phyloP scores from a whole-genome alignment of 2,113 vertebrate species.

The Agapornis roseicollis region DNA sequence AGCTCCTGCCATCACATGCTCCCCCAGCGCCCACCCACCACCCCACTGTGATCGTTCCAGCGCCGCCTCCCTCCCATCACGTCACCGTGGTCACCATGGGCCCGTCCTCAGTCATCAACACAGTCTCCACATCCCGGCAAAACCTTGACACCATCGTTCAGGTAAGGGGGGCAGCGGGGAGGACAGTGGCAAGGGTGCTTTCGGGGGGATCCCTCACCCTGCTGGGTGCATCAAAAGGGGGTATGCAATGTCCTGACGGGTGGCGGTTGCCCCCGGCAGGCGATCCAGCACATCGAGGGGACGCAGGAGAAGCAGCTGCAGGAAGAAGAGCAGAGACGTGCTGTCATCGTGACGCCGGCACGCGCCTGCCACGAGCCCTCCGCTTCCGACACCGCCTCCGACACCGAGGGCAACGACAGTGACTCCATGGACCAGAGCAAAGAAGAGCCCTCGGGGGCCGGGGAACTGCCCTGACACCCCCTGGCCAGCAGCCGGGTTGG shows the following conservation, averaged over 20 bases:
- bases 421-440: constrained; percentile 81
- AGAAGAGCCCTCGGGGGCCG: constrained; percentile 73
- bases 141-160: constrained; percentile 99
- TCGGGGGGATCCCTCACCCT: rapidly evolving
- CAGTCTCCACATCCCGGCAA: constrained; percentile 93
- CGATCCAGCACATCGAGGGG: constrained; percentile 98
- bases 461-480: constrained; percentile 85
- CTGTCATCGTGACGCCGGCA: constrained; percentile 87
- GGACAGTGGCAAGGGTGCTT: rapidly evolving
- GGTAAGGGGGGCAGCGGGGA: constrained; percentile 57
- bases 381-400: constrained; percentile 89
- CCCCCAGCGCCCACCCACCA: constrained; percentile 92
- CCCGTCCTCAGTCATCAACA: constrained; percentile 92
- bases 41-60: constrained; percentile 94
- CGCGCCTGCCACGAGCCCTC: constrained; percentile 78
- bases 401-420: constrained; percentile 87
- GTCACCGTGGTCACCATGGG: constrained; percentile 97
- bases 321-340: constrained; percentile 88
- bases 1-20: constrained; percentile 84
- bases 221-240: rapidly evolving
- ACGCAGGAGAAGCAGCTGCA: constrained; percentile 86
- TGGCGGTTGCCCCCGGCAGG: constrained; percentile 64
- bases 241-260: rapidly evolving
- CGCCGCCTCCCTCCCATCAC: constrained; percentile 88
- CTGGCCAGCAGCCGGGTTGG: constrained; percentile 36